Evolutionary conservation across 1,140 invertebrate species (phyloP), one percentile per base, ranked within the genome.

Genomic region (Ditylenchus dipsaci): DNA sequence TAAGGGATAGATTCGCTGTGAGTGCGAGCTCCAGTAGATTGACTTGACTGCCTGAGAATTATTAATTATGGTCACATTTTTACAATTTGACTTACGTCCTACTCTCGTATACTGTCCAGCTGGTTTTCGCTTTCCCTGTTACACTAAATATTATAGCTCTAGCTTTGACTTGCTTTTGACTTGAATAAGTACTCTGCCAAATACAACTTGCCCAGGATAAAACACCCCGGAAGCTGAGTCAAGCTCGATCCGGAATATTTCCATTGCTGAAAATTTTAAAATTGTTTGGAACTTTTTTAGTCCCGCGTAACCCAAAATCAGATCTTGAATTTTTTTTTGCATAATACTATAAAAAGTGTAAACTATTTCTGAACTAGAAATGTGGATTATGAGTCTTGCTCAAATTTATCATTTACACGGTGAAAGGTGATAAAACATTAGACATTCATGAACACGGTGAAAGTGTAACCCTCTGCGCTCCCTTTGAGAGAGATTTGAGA

Each of bases 231-330:
- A 11, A 26, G 21, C 11, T 23, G 57, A 59, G 11, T 59, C 57
- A 11, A 59, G 23, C 30, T 59, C 57, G 21, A 59, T 59, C 11
- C 57, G 57, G 30, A 59, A 59, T 13, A n/a, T 45, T n/a, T 45
- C 43, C 43, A 45, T 45, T 11, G 43, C 43, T 45, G 43, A 45
- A 45, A 45, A 45, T 45, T 45, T 13, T 45, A n/a, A 45, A 13
- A 45, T 13, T 45, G 43, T 11, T 45, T n/a, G 43, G 43, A 45
- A 45, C 11, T 45, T 13, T 13, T 45, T 45, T 45, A 45, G 43
- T 45, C n/a, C n/a, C n/a, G n/a, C n/a, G n/a, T n/a, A n/a, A n/a
- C n/a, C n/a, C n/a, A n/a, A n/a, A n/a, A n/a, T n/a, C n/a, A n/a
- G n/a, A n/a, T n/a, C n/a, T n/a, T n/a, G 43, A 45, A 11, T 45